Conservation (phyloP, 2,888 invertebrate genomes). For the Harpalus rubripes region DNA sequence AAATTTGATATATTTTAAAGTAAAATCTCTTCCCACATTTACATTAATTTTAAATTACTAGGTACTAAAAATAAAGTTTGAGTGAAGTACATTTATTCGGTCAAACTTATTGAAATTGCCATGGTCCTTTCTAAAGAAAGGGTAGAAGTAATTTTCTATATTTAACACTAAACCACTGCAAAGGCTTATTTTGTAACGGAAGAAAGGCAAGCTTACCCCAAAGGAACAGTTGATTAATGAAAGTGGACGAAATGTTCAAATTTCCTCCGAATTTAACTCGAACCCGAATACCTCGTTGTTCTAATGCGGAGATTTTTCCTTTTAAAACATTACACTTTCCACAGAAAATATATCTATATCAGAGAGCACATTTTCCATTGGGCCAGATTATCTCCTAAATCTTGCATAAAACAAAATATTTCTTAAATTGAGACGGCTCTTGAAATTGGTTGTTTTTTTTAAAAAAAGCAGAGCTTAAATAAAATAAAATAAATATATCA, state of each 20-base stretch:
- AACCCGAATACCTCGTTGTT: neutral
- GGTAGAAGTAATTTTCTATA: neutral
- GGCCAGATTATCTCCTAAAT: too few species aligned
- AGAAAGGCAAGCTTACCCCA: neutral
- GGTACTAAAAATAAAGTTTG: neutral
- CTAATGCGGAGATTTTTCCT: neutral
- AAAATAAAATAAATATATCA: too few species aligned
- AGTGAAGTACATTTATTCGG: neutral
- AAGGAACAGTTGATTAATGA: neutral
- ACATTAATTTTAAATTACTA: neutral
- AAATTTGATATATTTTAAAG: too few species aligned
- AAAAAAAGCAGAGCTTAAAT: too few species aligned
- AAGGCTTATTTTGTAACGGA: neutral
- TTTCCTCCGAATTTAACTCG: neutral
- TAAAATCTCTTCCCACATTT: too few species aligned
- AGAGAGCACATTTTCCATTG: neutral
- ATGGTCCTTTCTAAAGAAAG: neutral
- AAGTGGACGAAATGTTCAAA: constrained; percentile 2
- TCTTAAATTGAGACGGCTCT: too few species aligned
- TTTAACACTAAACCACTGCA: neutral
- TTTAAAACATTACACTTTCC: neutral
- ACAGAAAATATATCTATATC: neutral
- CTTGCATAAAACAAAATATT: too few species aligned
- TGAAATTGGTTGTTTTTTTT: too few species aligned
- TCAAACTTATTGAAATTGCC: neutral